Conservation (phyloP, 2,113 vertebrate species). For the Desmodus rotundus region DNA sequence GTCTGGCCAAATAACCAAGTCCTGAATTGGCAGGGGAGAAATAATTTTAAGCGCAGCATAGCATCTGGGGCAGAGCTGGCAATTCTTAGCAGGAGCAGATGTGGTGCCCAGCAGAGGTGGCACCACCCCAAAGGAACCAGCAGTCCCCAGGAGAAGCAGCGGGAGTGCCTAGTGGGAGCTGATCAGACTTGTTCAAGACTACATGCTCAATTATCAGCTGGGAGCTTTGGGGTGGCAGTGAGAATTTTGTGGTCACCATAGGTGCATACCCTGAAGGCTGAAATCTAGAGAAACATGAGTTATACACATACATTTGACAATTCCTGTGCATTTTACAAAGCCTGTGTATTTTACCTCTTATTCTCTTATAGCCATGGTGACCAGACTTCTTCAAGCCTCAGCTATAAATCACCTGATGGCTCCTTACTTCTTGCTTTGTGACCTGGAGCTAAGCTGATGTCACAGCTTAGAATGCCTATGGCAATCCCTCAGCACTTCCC, state of each 20-base stretch:
- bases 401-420: not conserved
- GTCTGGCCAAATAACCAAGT: conserved; percentile 7
- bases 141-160: not conserved
- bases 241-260: not conserved
- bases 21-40: not conserved
- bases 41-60: not conserved
- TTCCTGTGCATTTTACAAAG: not conserved
- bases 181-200: not conserved
- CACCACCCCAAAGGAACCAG: not conserved
- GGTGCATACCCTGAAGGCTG: not conserved
- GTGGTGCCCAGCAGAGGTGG: not conserved
- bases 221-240: not conserved
- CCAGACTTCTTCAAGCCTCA: not conserved
- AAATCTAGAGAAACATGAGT: not conserved
- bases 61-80: not conserved
- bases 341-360: not conserved
- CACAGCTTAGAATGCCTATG: not conserved
- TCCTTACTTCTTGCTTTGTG: not conserved
- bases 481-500: not conserved
- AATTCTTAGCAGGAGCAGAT: not conserved
- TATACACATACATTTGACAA: not conserved
- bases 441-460: not conserved
- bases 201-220: not conserved
- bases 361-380: not conserved
- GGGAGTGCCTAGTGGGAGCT: not conserved